Evolutionary conservation across 23 tunicate species (phyloP).

Genomic region (Phallusia fumigata): DNA sequence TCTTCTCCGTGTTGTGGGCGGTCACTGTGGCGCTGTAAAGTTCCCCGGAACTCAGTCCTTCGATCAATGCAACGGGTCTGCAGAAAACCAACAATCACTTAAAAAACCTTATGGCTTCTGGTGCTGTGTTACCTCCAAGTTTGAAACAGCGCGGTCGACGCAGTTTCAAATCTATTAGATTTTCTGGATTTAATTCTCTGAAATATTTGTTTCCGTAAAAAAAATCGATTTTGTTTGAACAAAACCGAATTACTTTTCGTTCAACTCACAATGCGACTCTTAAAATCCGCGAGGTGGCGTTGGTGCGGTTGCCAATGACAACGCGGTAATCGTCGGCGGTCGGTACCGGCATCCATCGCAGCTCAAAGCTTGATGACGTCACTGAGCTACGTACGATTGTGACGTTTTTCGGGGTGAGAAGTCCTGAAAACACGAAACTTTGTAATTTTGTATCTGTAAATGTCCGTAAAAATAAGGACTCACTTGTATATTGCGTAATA

Average conservation of each 20-base stretch:
- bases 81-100: no score
- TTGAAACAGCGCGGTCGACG: no score
- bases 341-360: constrained; percentile 60
- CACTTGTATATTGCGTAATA: constrained; percentile 70
- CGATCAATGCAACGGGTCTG: constrained; percentile 30
- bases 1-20: constrained; percentile 50
- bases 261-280: constrained; percentile 16
- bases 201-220: no score
- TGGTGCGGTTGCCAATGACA: constrained; percentile 25
- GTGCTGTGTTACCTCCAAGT: no score
- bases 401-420: constrained; percentile 60
- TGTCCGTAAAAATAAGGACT: background rate
- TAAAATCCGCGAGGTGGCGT: background rate
- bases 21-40: constrained; percentile 42
- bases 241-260: background rate
- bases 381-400: constrained; percentile 34
- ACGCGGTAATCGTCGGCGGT: constrained; percentile 49
- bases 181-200: no score
- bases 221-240: no score
- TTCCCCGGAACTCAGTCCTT: constrained; percentile 58
- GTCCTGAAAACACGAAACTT: constrained; percentile 35
- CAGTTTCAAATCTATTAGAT: no score
- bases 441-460: background rate
- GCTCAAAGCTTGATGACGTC: constrained; percentile 52
- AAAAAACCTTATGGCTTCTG: no score